A percentile compares a stretch with the other conserved stretches of the same genome.
These are phyloP conservation scores for Podocnemis expansa DNA, from an alignment of 2,113 vertebrate genomes.

Conservation along the genomic window DNA sequence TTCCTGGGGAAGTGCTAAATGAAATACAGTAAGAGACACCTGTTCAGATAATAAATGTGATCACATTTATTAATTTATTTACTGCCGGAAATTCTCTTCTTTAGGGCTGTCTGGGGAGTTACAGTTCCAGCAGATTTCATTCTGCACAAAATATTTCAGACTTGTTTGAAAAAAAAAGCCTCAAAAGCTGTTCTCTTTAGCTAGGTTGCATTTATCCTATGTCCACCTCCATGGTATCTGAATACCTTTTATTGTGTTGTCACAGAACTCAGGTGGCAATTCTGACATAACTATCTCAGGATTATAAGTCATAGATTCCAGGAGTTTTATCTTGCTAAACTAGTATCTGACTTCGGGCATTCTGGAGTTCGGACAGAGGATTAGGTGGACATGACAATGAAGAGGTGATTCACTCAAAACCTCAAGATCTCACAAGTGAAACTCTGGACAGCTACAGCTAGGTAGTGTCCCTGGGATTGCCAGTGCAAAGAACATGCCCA, in stretches of 20 bases:
- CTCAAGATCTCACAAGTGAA: neutral
- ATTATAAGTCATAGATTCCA: neutral
- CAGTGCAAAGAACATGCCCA: neutral
- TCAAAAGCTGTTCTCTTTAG: neutral
- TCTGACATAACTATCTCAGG: neutral
- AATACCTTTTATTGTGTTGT: neutral
- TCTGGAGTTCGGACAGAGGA: neutral
- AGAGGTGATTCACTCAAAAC: neutral
- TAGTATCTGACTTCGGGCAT: neutral
- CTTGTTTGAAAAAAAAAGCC: neutral
- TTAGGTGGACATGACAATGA: neutral
- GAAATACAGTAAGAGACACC: constrained; percentile 44
- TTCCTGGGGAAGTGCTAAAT: neutral
- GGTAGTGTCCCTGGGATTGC: neutral
- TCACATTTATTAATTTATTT: neutral
- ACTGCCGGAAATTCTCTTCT: neutral
- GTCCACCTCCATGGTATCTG: neutral
- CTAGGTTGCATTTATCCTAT: neutral
- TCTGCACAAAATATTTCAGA: neutral
- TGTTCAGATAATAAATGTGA: neutral
- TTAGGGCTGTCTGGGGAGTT: neutral
- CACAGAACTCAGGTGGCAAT: neutral
- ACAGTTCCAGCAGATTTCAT: neutral
- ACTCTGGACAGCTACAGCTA: neutral
- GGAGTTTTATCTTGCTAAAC: neutral